phyloP scores from a whole-genome alignment of 2,113 vertebrate genomes.

The Felis chaus region DNA sequence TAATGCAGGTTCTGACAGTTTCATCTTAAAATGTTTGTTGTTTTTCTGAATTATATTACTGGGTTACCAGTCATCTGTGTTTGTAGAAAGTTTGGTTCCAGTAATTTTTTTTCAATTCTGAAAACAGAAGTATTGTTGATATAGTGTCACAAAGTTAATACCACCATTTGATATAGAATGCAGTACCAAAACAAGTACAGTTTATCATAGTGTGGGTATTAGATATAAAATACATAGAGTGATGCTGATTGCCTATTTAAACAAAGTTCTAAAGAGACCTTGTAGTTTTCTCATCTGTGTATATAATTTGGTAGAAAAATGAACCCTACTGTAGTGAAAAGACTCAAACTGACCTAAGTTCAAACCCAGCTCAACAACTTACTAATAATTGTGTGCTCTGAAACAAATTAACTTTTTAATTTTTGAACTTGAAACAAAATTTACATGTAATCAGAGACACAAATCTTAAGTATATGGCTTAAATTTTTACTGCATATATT shows the following conservation, averaged over 20 bases:
- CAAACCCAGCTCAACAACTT: background rate
- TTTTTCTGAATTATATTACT: background rate
- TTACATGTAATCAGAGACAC: background rate
- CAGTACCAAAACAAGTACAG: background rate
- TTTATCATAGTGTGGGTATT: background rate
- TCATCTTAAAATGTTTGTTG: background rate
- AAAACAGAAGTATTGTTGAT: background rate
- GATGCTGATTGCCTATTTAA: background rate
- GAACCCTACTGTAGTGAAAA: background rate
- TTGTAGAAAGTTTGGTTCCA: background rate
- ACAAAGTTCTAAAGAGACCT: background rate
- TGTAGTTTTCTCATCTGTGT: background rate
- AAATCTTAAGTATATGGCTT: background rate
- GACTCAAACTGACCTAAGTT: background rate
- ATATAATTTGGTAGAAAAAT: constrained; percentile 1
- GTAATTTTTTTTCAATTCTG: background rate
- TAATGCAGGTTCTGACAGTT: background rate
- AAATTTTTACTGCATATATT: background rate
- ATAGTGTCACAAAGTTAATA: constrained; percentile 1
- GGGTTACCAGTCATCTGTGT: background rate
- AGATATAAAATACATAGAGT: background rate
- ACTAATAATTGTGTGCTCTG: background rate
- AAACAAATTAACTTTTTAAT: background rate
- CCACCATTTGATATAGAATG: background rate
- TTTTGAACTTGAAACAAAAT: background rate